Conservation (phyloP, 37 sponge, comb jelly and placozoan genomes). For the Oopsacas minuta region DNA sequence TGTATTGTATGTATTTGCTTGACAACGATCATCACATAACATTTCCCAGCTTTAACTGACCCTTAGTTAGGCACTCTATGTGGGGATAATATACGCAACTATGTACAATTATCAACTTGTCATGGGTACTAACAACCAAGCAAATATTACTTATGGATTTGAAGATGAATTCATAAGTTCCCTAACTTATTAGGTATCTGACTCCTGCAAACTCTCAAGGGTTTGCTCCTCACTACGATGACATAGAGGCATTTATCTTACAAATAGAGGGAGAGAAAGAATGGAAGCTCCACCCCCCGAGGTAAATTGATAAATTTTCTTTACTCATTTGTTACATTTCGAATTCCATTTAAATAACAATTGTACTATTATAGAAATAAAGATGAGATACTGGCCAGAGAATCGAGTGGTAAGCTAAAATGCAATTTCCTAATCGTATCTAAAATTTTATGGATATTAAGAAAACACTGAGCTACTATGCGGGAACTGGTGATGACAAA, state of each 20-base stretch:
- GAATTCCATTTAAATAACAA: not conserved
- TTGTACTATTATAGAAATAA: slow-evolving; percentile 25
- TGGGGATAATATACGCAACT: no score
- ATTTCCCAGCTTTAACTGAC: no score
- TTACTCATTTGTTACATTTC: not conserved
- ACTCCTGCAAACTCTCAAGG: slow-evolving; percentile 90
- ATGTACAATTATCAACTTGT: no score
- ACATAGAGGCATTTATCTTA: slow-evolving; percentile 96
- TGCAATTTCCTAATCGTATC: no score
- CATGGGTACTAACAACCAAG: no score
- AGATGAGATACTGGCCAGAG: slow-evolving; percentile 28
- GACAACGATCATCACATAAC: no score
- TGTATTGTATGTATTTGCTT: no score
- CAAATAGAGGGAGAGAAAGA: slow-evolving; percentile 93
- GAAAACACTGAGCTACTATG: not conserved
- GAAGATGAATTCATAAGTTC: no score
- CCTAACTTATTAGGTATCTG: slow-evolving; percentile 66
- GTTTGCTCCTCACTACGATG: slow-evolving; percentile 98
- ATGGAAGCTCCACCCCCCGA: slow-evolving; percentile 79
- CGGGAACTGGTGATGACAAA: not conserved
- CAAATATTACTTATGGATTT: no score
- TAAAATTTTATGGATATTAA: not conserved
- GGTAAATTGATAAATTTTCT: slow-evolving; percentile 22
- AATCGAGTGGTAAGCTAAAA: slow-evolving; percentile 41
- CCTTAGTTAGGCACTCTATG: no score